A percentile compares a stretch with the other conserved stretches of the same genome.
These are phyloP conservation scores for Drosophila suzukii DNA, from an alignment of 1,140 invertebrate species.

Conservation along the genomic window DNA sequence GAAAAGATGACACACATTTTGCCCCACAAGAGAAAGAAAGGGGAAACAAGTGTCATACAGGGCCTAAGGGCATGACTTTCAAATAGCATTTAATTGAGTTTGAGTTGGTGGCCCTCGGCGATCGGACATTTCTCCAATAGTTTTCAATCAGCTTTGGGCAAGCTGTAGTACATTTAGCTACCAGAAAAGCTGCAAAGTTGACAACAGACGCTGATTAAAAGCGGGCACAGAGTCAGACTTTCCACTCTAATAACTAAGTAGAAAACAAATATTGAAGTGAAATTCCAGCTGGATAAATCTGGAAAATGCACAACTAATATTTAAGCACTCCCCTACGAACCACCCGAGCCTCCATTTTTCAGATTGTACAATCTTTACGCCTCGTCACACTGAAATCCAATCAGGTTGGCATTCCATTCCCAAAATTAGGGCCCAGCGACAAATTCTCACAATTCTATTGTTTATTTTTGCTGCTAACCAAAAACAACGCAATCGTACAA, in stretches of 20 bases:
- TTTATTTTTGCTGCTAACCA: constrained; percentile 44
- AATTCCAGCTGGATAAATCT: constrained; percentile 23
- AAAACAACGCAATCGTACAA: constrained; percentile 34
- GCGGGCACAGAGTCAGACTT: neutral
- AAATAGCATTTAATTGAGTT: constrained; percentile 71
- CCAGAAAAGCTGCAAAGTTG: constrained; percentile 1
- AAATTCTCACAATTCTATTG: constrained; percentile 48
- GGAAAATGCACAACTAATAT: neutral
- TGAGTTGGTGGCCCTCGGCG: constrained; percentile 16
- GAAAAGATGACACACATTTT: constrained; percentile 40
- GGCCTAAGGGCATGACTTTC: constrained; percentile 59
- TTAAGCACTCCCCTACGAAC: neutral
- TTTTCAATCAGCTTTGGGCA: constrained; percentile 21
- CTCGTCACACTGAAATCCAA: constrained; percentile 17
- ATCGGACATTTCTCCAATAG: constrained; percentile 8
- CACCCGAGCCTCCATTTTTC: neutral
- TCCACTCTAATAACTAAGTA: constrained; percentile 16
- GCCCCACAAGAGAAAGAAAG: neutral
- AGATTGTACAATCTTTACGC: constrained; percentile 13
- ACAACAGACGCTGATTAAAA: constrained; percentile 19
- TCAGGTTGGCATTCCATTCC: constrained; percentile 15
- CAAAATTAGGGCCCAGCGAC: constrained; percentile 21
- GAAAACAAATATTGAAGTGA: constrained; percentile 9
- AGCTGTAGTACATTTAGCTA: neutral
- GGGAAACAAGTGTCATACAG: constrained; percentile 59